phyloP scores from a whole-genome alignment of 2,113 vertebrate species.

The Nibea coibor region DNA sequence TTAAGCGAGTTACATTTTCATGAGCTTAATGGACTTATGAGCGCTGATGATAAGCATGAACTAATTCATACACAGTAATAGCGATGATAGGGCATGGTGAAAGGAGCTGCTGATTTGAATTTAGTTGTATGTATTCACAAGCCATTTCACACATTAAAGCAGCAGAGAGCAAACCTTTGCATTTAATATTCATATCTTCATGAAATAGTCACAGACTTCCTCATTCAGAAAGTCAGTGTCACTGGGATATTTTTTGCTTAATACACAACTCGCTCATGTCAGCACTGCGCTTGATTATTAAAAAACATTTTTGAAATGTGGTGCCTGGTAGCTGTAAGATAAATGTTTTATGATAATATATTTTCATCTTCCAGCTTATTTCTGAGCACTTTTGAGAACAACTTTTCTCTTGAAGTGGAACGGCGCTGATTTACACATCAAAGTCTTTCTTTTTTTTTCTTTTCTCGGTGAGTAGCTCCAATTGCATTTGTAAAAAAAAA shows the following conservation, averaged over 20 bases:
- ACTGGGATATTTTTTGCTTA: neutral
- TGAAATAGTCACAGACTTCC: neutral
- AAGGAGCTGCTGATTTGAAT: neutral
- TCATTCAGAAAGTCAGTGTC: neutral
- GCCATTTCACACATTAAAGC: neutral
- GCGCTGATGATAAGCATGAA: neutral
- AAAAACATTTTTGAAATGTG: no score
- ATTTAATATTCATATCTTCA: neutral
- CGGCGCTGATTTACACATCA: no score
- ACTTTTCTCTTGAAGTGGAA: no score
- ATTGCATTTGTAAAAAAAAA: no score
- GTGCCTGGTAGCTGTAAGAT: neutral
- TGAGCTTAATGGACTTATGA: neutral
- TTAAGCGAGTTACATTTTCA: slow-evolving; percentile 1
- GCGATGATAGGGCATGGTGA: neutral
- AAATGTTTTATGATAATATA: slow-evolving; percentile 2
- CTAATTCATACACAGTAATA: neutral
- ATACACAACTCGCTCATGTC: neutral
- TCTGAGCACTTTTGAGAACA: no score
- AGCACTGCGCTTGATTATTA: neutral
- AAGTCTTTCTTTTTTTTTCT: no score
- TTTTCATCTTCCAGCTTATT: neutral
- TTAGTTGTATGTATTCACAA: neutral
- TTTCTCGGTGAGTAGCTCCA: no score
- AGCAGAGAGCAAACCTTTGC: neutral